phyloP scores from a whole-genome alignment of 37 sponge, comb jelly and placozoan species.

The Spongilla lacustris region DNA sequence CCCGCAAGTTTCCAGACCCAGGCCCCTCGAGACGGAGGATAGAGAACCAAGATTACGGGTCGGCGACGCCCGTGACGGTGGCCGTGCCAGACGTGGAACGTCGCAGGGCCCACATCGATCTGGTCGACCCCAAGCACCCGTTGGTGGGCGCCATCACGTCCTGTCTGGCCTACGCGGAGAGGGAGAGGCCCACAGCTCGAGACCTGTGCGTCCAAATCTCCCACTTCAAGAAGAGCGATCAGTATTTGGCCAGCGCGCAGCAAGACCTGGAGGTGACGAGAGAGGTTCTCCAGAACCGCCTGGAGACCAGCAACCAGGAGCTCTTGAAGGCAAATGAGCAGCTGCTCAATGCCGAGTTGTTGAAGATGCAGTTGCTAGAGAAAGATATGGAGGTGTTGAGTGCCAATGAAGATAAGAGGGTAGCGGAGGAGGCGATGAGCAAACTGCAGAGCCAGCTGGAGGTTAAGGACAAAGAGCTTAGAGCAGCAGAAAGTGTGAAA shows the following conservation, averaged over 20 bases:
- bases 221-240: not conserved
- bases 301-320: not conserved
- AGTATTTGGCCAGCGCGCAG: too few species aligned
- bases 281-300: too few species aligned
- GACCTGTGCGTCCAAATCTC: not conserved
- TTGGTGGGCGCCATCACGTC: not conserved
- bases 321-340: not conserved
- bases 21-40: not conserved
- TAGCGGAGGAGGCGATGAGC: not conserved
- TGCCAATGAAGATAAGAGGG: not conserved
- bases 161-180: not conserved
- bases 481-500: not conserved
- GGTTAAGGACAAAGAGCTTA: not conserved
- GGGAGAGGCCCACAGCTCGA: not conserved
- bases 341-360: not conserved
- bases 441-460: not conserved
- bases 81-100: not conserved
- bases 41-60: not conserved
- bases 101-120: not conserved
- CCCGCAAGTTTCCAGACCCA: not conserved
- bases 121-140: not conserved
- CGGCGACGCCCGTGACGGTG: not conserved
- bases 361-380: not conserved
- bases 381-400: not conserved
- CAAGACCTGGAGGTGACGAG: too few species aligned